Base-by-base conservation (phyloP, 2,113 vertebrate species). In the Albula glossodonta region DNA sequence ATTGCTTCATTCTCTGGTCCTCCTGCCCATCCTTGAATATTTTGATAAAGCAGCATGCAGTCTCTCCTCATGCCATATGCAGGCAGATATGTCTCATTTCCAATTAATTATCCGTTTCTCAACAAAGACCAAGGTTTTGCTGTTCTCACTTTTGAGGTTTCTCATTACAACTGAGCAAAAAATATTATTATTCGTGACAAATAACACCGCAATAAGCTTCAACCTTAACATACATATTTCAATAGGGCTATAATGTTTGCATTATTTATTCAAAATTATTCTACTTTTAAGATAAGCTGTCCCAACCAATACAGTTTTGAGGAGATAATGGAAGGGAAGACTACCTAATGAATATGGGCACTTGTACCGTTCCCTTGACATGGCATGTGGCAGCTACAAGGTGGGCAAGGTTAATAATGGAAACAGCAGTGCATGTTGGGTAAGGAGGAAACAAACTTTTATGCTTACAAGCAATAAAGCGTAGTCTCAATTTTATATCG, bases 71-170 rank as follows among this genome's bases (percentile, higher is more conserved):
- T 90, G 93, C 92, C 91, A 90, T 92, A 92, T 88, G 90, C 90
- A 94, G 91, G 91, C 91, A 93, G 89, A 87, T 78, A 90, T 90
- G 89, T 91, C 94, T 95, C 95, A 95, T 94, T 95, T 92, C 93
- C 92, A 92, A 92, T 93, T 95, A 94, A 95, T 95, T 95, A 94
- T 94, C 91, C 91, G 89, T 88, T 94, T 92, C 92, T 93, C 19
- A n/a, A 78, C 77, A 15, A 66, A 41, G 2, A 48, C 25, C 77
- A 41, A 13, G 31, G 31, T 41, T 11, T 66, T 22, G 22, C 60
- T 19, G 60, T 4, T 90, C 91, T 93, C 92, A 90, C 91, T 93
- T 90, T 92, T 93, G 94, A 94, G 91, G 91, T 90, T 92, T 93
- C 93, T 94, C 93, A 95, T 95, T 96, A 94, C 89, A 89, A 89